A percentile compares a stretch with the other conserved stretches of the same genome.
Conservation (phyloP, 2,888 invertebrate species). For the Leptinotarsa juncta region DNA sequence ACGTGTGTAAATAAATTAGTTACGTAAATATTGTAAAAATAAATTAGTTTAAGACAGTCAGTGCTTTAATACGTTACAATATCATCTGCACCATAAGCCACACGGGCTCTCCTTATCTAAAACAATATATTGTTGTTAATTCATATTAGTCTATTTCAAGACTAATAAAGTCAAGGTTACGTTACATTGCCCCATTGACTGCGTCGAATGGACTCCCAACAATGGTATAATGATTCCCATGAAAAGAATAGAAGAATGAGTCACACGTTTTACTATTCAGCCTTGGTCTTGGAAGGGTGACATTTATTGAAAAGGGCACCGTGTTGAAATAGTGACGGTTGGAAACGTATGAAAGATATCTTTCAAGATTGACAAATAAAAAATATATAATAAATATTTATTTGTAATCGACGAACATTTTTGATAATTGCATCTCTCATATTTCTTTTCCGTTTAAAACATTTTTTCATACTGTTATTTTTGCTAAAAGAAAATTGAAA, state of each 20-base stretch:
- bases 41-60: no score
- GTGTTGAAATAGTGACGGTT: background rate
- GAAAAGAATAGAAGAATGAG: background rate
- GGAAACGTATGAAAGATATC: background rate
- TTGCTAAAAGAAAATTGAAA: no score
- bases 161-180: constrained; percentile 2
- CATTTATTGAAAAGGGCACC: background rate
- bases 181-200: background rate
- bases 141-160: background rate
- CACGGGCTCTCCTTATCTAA: background rate
- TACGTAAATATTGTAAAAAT: no score
- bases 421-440: no score
- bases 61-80: no score
- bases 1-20: no score
- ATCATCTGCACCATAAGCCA: no score
- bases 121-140: background rate
- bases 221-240: constrained; percentile 7
- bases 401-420: no score
- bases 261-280: constrained; percentile 1
- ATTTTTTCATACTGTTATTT: no score
- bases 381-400: no score
- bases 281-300: background rate
- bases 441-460: no score
- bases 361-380: background rate
- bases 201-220: background rate